phyloP scores from a whole-genome alignment of 2,888 invertebrate species.

The Polyommatus iphigenia region DNA sequence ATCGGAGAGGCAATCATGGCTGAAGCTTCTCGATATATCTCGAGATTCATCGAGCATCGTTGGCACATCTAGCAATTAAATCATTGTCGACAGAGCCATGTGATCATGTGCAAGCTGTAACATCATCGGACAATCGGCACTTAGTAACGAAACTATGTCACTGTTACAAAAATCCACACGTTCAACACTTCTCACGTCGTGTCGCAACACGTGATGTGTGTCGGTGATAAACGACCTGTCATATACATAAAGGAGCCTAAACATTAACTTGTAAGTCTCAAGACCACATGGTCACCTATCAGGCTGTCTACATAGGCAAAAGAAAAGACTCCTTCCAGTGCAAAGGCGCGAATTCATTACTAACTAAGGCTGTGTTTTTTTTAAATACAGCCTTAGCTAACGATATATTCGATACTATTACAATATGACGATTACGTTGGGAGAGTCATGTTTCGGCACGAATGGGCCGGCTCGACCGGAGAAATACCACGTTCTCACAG shows the following conservation, averaged over 20 bases:
- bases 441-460: no score
- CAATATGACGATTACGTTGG: no score
- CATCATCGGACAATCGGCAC: slow-evolving; percentile 9
- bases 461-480: no score
- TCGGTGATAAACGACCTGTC: not conserved
- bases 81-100: slow-evolving; percentile 6
- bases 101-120: slow-evolving; percentile 3
- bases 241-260: not conserved
- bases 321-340: not conserved
- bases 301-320: not conserved
- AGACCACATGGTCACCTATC: not conserved
- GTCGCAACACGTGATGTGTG: slow-evolving; percentile 4
- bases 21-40: not conserved
- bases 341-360: no score
- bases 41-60: not conserved
- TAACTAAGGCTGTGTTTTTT: no score
- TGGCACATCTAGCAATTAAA: not conserved
- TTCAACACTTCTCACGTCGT: slow-evolving; percentile 12
- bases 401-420: no score
- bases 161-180: slow-evolving; percentile 18
- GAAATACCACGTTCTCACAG: no score
- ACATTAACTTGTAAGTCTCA: not conserved
- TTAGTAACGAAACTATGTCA: slow-evolving; percentile 18
- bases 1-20: not conserved
- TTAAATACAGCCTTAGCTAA: no score